phyloP scores from a whole-genome alignment of 2,888 invertebrate species.

The Asteroscopus sphinx region DNA sequence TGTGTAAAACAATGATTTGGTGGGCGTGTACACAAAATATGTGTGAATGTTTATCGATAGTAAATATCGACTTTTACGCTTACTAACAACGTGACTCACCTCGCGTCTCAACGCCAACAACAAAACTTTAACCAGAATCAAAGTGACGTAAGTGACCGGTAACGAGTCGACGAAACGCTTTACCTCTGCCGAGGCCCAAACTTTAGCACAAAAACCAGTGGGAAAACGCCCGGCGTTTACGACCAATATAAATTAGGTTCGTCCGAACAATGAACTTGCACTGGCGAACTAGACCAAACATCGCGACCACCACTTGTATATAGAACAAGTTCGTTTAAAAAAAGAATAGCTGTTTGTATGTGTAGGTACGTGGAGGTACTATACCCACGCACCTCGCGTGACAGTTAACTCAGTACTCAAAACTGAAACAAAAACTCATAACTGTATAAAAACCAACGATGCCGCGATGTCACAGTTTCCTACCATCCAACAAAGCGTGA shows the following conservation, averaged over 20 bases:
- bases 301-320: conserved; percentile 78
- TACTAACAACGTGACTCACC: conserved; percentile 86
- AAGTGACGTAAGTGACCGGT: conserved; percentile 82
- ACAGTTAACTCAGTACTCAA: conserved; percentile 51
- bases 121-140: conserved; percentile 76
- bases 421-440: conserved; percentile 60
- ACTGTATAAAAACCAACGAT: conserved; percentile 61
- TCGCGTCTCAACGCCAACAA: conserved; percentile 88
- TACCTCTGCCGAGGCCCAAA: conserved; percentile 75
- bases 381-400: conserved; percentile 67
- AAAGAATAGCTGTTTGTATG: conserved; percentile 69
- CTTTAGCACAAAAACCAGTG: conserved; percentile 74
- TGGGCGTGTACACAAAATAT: conserved; percentile 5
- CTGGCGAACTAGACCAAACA: conserved; percentile 89
- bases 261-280: conserved; percentile 88
- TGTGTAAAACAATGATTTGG: background rate
- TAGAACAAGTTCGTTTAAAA: conserved; percentile 73
- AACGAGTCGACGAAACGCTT: conserved; percentile 78
- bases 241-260: conserved; percentile 66
- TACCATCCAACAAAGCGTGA: conserved; percentile 59
- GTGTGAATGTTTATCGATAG: conserved; percentile 71
- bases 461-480: conserved; percentile 63
- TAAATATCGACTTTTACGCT: conserved; percentile 74
- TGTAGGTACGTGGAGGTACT: conserved; percentile 71
- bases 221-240: conserved; percentile 79